A percentile compares a stretch with the other conserved stretches of the same genome.
phyloP scores from a whole-genome alignment of 2,888 invertebrate species.

The Monoplex corrugatus region DNA sequence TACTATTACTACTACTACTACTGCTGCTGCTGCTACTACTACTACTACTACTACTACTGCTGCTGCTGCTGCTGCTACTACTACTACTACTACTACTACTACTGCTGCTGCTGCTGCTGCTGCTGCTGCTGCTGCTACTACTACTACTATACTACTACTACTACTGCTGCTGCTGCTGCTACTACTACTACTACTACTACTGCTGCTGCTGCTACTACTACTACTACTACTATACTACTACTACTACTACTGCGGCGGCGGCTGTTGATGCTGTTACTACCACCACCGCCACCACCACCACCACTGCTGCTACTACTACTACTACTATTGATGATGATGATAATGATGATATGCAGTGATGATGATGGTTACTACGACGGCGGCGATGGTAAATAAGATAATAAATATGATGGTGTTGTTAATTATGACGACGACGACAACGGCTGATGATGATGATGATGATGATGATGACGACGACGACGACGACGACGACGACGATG shows the following conservation, averaged over 20 bases:
- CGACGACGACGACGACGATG: neutral
- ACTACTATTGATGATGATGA: neutral
- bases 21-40: too few relatives aligned
- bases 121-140: too few relatives aligned
- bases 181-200: neutral
- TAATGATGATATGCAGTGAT: neutral
- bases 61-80: too few relatives aligned
- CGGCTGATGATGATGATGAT: conserved; percentile 31
- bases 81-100: too few relatives aligned
- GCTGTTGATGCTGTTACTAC: neutral
- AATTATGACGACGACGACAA: conserved; percentile 5
- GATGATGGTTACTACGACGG: neutral
- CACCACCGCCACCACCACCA: too few relatives aligned
- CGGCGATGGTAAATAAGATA: neutral
- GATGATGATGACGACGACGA: conserved; percentile 31
- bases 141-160: neutral
- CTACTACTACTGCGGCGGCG: neutral
- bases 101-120: too few relatives aligned
- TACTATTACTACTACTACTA: too few relatives aligned
- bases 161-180: too few relatives aligned
- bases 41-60: too few relatives aligned
- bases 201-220: neutral
- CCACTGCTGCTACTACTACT: neutral
- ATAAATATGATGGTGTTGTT: neutral
- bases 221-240: neutral